Conservation (phyloP, 2,797 vertebrate species). For the Loriculus beryllinus region DNA sequence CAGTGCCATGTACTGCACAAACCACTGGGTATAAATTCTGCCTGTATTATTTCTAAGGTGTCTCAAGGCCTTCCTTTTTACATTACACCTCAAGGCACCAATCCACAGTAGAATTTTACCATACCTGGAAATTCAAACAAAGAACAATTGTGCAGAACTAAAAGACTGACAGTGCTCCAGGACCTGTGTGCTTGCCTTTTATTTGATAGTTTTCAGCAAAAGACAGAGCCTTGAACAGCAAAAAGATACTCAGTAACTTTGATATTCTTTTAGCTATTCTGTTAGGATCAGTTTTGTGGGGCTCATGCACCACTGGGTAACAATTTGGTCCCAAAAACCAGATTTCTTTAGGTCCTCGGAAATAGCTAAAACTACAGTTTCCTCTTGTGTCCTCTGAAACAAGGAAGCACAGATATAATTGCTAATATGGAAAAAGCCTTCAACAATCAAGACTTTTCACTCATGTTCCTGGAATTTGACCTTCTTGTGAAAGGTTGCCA, state of each 20-base stretch:
- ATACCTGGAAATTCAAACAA: background rate
- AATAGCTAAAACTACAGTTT: accelerated
- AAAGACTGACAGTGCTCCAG: background rate
- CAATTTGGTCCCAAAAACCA: background rate
- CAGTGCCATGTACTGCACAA: background rate
- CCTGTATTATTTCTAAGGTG: background rate
- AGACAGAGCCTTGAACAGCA: background rate
- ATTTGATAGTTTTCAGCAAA: background rate
- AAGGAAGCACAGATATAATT: background rate
- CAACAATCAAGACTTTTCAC: background rate
- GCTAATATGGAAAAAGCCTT: background rate
- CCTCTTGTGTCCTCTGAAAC: background rate
- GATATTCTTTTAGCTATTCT: background rate
- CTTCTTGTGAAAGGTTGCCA: background rate
- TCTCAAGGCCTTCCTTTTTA: background rate
- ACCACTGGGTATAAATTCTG: background rate
- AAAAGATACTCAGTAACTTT: background rate
- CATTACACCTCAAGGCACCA: background rate
- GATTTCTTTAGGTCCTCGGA: background rate
- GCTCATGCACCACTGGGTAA: background rate
- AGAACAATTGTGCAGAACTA: background rate
- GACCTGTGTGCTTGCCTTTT: background rate
- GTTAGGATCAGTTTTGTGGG: background rate
- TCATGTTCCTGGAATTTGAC: background rate
- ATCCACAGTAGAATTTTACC: background rate